Evolutionary conservation across 2,797 vertebrate genomes (phyloP), one percentile per base, ranked within the genome.

Genomic region (Pangasius macronema): DNA sequence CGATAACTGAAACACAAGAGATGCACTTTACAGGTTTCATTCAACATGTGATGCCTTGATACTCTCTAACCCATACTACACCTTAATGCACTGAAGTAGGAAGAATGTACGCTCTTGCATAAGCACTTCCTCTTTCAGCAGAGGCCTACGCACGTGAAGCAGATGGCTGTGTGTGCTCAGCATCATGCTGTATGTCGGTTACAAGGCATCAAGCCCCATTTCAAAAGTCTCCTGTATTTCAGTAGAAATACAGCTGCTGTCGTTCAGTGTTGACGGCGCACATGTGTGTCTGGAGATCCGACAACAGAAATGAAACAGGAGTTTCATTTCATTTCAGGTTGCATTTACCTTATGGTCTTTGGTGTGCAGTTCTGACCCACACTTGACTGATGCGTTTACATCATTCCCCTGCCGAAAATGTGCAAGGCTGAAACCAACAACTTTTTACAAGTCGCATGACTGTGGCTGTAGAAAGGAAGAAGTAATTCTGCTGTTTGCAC

Each of bases 71-170:
- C 8, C 8, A 5, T 70, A 68, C 27, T 9, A 85, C 9, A 80
- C 8, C 33, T 33, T 42, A 84, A 57, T 68, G 36, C 59, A 27
- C 14, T 20, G 24, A 77, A 87, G 72, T 10, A 33, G 20, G 39
- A 79, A 67, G 49, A 57, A 79, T 55, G 33, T 73, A 46, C 9
- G 30, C 20, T n/a, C 53, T 85, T 59, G 24, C 85, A 57, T 30
- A 70, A 83, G 36, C 72, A 85, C 59, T 88, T 88, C 87, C 87
- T 83, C 36, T 68, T 59, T 83, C 59, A 51, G 61, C 36, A 1
- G 70, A 68, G 79, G 27, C 84, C 61, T 83, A 59, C 59, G 53
- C 61, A 83, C 27, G 84, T 82, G 70, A 42, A 81, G 65, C 87
- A 87, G 87, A 87, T 87, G 87, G 39, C 30, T 10, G 67, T 18